These are phyloP conservation scores for Ganaspis sp. DNA, from an alignment of 1,140 invertebrate species.

Conservation along the genomic window DNA sequence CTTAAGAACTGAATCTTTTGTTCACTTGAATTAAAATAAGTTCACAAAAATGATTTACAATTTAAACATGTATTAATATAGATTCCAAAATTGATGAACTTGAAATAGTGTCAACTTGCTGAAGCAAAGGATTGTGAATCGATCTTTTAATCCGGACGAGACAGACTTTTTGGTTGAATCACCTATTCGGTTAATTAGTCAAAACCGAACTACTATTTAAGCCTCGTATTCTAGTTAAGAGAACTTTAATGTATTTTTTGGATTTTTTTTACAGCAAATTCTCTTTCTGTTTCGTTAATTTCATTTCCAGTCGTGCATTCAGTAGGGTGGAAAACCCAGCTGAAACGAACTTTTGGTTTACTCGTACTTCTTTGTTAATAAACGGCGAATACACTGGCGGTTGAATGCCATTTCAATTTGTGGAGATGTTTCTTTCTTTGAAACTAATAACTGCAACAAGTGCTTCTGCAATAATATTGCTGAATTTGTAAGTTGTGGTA, in stretches of 20 bases:
- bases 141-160: not conserved
- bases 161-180: not conserved
- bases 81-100: too few relatives aligned
- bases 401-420: not conserved
- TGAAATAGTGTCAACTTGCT: too few relatives aligned
- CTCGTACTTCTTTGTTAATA: not conserved
- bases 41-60: too few relatives aligned
- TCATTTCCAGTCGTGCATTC: not conserved
- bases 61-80: too few relatives aligned
- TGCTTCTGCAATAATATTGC: slow-evolving; percentile 4
- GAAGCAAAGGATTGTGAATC: not conserved
- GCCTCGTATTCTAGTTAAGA: not conserved
- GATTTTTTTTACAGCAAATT: not conserved
- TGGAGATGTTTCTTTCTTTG: not conserved
- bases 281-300: slow-evolving; percentile 24
- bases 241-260: not conserved
- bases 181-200: not conserved
- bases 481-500: not conserved
- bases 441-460: slow-evolving; percentile 7
- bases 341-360: slow-evolving; percentile 21
- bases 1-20: too few relatives aligned
- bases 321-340: not conserved
- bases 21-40: too few relatives aligned
- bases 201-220: not conserved
- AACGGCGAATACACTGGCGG: not conserved